Percentiles rank a stretch among this genome's conserved stretches.
Conservation (phyloP, 2,888 invertebrate genomes). For the Protophormia terraenovae region DNA sequence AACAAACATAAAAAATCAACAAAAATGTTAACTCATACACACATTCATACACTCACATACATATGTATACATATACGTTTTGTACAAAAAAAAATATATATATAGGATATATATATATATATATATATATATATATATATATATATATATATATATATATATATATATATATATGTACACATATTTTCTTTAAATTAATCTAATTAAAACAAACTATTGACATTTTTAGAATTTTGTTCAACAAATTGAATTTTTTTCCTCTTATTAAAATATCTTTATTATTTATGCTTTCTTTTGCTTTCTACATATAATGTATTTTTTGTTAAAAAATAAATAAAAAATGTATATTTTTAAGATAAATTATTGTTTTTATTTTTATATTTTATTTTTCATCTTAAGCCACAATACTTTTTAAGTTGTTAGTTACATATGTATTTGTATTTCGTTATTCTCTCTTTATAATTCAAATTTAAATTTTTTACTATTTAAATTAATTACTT, state of each 20-base stretch:
- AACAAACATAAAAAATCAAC: slow-evolving; percentile 3
- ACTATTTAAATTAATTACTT: slow-evolving; percentile 41
- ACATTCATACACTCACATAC: slow-evolving; percentile 23
- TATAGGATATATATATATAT: too few relatives aligned
- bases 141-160: too few relatives aligned
- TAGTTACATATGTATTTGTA: slow-evolving; percentile 35
- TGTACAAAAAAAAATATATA: slow-evolving; percentile 58
- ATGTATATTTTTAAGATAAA: slow-evolving; percentile 60
- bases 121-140: too few relatives aligned
- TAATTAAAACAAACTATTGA: slow-evolving; percentile 18
- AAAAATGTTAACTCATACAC: slow-evolving; percentile 34
- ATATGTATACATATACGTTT: slow-evolving; percentile 22
- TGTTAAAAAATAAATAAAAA: slow-evolving; percentile 46
- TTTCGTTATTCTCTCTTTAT: slow-evolving; percentile 42
- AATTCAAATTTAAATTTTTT: slow-evolving; percentile 2
- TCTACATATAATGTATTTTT: slow-evolving; percentile 48
- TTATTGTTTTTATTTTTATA: slow-evolving; percentile 59
- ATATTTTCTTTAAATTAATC: slow-evolving; percentile 34
- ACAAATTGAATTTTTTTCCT: slow-evolving; percentile 48
- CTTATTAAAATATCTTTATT: slow-evolving; percentile 16
- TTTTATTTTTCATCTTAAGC: slow-evolving; percentile 38
- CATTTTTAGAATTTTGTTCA: slow-evolving; percentile 44
- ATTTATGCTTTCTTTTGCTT: slow-evolving; percentile 28
- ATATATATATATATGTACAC: too few relatives aligned
- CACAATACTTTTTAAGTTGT: slow-evolving; percentile 44